These are phyloP conservation scores for Chromobotia macracanthus DNA, from an alignment of 2,797 vertebrate genomes.

Conservation along the genomic window DNA sequence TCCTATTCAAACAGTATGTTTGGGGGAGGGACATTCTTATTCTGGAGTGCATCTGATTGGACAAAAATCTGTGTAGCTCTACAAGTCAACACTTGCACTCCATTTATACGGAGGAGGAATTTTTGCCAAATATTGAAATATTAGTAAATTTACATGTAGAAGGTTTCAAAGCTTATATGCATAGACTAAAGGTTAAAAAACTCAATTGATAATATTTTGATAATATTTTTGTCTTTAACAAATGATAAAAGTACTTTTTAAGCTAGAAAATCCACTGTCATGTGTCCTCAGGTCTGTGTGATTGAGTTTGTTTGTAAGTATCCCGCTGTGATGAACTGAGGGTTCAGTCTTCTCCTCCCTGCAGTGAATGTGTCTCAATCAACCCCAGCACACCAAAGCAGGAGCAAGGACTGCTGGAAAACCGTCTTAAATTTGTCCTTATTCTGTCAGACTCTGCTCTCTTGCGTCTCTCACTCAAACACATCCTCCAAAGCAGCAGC, in stretches of 20 bases:
- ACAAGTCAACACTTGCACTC: too few species aligned
- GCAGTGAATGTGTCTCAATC: constrained; percentile 14
- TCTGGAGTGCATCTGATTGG: too few species aligned
- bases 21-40: not conserved
- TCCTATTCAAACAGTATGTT: not conserved
- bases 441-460: constrained; percentile 60
- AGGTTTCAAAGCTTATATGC: not conserved
- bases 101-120: not conserved
- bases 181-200: too few species aligned
- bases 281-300: not conserved
- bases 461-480: constrained; percentile 41
- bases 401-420: constrained; percentile 21
- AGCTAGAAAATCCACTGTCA: not conserved
- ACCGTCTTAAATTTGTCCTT: constrained; percentile 50
- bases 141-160: not conserved
- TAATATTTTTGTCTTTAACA: too few species aligned
- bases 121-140: too few species aligned
- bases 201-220: too few species aligned
- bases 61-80: too few species aligned
- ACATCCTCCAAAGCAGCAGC: constrained; percentile 37
- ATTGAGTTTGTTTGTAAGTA: constrained; percentile 16
- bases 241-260: not conserved
- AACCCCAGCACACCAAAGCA: constrained; percentile 28
- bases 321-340: constrained; percentile 22
- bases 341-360: constrained; percentile 16